phyloP scores from a whole-genome alignment of 2,888 invertebrate genomes.

The Conus canariensis region DNA sequence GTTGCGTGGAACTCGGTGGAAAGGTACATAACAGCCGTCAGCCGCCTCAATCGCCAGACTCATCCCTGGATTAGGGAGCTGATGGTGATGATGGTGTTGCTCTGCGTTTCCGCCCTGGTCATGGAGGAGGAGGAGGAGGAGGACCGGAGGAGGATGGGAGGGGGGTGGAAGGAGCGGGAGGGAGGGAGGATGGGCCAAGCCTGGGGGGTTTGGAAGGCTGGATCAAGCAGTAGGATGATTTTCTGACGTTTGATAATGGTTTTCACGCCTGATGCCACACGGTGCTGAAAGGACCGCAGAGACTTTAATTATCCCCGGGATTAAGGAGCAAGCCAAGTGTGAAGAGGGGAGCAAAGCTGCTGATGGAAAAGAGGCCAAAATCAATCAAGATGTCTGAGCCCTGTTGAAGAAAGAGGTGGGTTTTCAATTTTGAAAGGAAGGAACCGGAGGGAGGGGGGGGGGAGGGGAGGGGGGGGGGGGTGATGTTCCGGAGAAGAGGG shows the following conservation, averaged over 20 bases:
- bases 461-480: background rate
- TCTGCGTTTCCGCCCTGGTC: background rate
- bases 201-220: background rate
- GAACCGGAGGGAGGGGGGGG: background rate
- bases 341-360: conserved; percentile 24
- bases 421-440: conserved; percentile 26
- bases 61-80: no score
- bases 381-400: conserved; percentile 35
- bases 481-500: background rate
- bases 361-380: conserved; percentile 23
- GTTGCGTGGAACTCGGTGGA: no score
- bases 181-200: background rate
- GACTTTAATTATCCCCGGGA: conserved; percentile 39
- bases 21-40: no score
- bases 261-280: conserved; percentile 23
- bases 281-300: conserved; percentile 29
- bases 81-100: no score
- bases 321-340: conserved; percentile 33
- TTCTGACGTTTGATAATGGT: conserved; percentile 39
- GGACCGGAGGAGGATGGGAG: background rate
- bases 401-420: conserved; percentile 25
- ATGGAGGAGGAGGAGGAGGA: background rate
- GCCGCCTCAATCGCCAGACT: no score
- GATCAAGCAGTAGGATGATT: conserved; percentile 16
- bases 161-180: background rate